These are phyloP conservation scores for Corvus moneduloides DNA, from an alignment of 2,113 vertebrate genomes.

Conservation along the genomic window DNA sequence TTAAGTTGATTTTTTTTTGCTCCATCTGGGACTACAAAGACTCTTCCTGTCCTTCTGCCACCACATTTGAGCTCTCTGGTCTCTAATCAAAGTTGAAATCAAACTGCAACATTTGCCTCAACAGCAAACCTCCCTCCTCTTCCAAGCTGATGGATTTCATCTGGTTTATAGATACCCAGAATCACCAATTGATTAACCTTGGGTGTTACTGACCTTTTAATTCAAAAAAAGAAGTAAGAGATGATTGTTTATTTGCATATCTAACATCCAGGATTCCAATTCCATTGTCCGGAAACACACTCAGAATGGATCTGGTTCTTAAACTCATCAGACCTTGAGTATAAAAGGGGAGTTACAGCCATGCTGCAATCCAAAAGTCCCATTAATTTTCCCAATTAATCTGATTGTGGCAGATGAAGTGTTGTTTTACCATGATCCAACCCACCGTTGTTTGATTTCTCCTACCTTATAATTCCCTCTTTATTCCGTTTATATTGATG, in stretches of 20 bases:
- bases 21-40: neutral
- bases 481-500: neutral
- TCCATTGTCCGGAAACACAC: neutral
- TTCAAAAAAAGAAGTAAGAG: neutral
- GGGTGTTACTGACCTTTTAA: neutral
- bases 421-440: neutral
- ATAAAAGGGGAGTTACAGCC: accelerated
- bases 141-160: neutral
- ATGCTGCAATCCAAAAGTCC: neutral
- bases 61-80: neutral
- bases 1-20: neutral
- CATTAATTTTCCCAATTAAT: neutral
- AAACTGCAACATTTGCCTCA: neutral
- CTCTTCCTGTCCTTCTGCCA: neutral
- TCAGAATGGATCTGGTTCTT: neutral
- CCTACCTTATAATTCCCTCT: neutral
- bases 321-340: neutral
- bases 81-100: neutral
- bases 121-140: neutral
- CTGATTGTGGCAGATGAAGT: neutral
- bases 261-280: neutral
- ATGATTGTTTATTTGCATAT: neutral
- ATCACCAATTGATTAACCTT: neutral
- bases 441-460: neutral
- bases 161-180: neutral